Conservation (phyloP, 2,113 vertebrate species). For the Numenius arquata region DNA sequence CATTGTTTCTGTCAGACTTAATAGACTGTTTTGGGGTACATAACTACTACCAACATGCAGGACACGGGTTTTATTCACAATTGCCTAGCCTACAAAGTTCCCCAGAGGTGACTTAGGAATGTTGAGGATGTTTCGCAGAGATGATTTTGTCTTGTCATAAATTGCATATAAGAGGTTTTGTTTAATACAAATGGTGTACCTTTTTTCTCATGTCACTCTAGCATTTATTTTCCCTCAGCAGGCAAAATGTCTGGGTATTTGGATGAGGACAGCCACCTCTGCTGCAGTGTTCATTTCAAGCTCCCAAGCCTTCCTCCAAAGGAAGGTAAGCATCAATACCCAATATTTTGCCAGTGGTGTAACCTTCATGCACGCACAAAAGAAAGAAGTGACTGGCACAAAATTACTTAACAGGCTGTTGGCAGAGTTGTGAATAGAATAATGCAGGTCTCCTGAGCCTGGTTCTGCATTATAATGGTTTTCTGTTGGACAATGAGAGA, state of each 20-base stretch:
- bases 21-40: not conserved
- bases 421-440: not conserved
- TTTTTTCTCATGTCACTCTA: not conserved
- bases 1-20: not conserved
- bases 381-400: not conserved
- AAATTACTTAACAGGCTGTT: not conserved
- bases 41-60: not conserved
- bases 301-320: not conserved
- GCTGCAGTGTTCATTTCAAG: not conserved
- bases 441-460: not conserved
- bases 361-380: not conserved
- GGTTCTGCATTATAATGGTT: not conserved
- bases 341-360: not conserved
- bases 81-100: not conserved
- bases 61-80: not conserved
- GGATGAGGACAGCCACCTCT: not conserved
- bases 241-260: not conserved
- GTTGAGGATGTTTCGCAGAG: not conserved
- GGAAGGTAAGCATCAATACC: not conserved
- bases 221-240: not conserved
- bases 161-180: not conserved
- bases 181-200: not conserved
- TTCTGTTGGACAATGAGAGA: not conserved
- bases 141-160: not conserved
- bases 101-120: not conserved